Evolutionary conservation across 2,888 invertebrate genomes (phyloP), one percentile per base, ranked within the genome.

Genomic region (Stenotaenia linearis): DNA sequence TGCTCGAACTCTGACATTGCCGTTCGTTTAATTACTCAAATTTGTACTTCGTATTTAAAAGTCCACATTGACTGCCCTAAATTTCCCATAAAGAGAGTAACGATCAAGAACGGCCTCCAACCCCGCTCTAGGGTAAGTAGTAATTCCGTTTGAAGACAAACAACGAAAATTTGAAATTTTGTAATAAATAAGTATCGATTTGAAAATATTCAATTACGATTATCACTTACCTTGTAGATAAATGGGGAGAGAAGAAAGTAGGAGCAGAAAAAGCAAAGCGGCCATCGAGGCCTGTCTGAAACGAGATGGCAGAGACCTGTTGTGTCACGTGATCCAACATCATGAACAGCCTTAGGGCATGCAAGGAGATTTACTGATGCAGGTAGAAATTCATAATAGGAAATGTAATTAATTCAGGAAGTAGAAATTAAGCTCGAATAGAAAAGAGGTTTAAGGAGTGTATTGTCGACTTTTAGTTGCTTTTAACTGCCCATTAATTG

Each of bases 51-150:
- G 1, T 25, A 69, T 69, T 69, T 69, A 7, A 15, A 61, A 25
- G 23, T 61, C 23, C n/a, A 21, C 61, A 25, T 12, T 61, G 5
- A 23, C 23, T 69, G 69, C 69, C 69, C 69, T 69, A 69, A 25
- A 69, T 69, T 69, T 69, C 69, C 69, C 28, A 69, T 69, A 69
- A 69, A 28, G 69, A 69, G 69, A 69, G 69, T 69, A 69, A 69
- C 28, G 69, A 69, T 69, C 69, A 69, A 69, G 15, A 69, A 69
- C 69, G 69, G 69, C 69, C 69, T 69, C 69, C 28, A 69, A 69
- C 69, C 6, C 69, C 25, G 69, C 69, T 28, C 69, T 25, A 69
- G 69, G 69, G 69, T n/a, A 69, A 61, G 21, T 23, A 61, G 23
- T 61, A 25, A n/a, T 12, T 45, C n/a, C n/a, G n/a, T n/a, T n/a